These are phyloP conservation scores for Corythoichthys haematopterus DNA, from an alignment of 2,113 vertebrate species.

Conservation along the genomic window DNA sequence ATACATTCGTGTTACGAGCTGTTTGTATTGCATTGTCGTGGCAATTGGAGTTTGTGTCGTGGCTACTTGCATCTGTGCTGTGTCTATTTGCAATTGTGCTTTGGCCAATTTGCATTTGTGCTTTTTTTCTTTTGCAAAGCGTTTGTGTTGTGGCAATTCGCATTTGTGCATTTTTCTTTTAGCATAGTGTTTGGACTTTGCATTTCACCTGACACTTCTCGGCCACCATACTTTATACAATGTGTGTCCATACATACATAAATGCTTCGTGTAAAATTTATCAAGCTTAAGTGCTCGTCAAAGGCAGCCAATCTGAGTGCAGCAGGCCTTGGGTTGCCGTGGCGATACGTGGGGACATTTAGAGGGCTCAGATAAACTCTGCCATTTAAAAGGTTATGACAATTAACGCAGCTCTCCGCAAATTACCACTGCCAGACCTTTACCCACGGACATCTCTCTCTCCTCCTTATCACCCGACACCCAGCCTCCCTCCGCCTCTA, in stretches of 20 bases:
- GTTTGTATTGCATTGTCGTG: no score
- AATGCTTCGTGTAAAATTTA: conserved; percentile 48
- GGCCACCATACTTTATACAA: neutral
- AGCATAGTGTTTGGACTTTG: no score
- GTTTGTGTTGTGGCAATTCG: no score
- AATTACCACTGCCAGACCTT: conserved; percentile 77
- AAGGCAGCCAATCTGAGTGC: conserved; percentile 52
- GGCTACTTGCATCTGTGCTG: no score
- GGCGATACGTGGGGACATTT: conserved; percentile 72
- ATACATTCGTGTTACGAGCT: no score
- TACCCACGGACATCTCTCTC: conserved; percentile 70
- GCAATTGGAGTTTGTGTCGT: no score
- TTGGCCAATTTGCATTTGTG: no score
- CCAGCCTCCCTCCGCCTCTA: conserved; percentile 45
- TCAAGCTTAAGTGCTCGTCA: conserved; percentile 68
- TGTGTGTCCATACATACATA: conserved; percentile 15
- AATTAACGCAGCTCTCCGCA: conserved; percentile 77
- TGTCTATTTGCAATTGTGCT: no score
- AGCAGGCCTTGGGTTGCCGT: conserved; percentile 62
- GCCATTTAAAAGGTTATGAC: conserved; percentile 81
- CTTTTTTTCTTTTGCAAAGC: no score
- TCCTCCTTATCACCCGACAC: conserved; percentile 63
- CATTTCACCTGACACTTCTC: neutral
- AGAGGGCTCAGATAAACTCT: conserved; percentile 78
- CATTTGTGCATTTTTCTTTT: no score